These are phyloP conservation scores for Trichacis sp. DNA, from an alignment of 2,888 invertebrate species.

Conservation along the genomic window DNA sequence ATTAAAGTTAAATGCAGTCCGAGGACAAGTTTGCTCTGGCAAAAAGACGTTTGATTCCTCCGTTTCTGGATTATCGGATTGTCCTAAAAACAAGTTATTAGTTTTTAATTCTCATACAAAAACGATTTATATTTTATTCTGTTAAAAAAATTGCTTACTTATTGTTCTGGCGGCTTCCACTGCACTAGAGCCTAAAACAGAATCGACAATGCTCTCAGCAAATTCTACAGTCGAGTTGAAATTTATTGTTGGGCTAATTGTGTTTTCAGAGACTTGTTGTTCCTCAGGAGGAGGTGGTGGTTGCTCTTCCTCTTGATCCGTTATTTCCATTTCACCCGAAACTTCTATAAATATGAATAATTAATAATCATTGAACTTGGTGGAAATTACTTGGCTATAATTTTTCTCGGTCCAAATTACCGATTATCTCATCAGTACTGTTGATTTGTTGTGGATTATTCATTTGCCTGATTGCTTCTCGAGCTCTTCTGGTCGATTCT, in stretches of 20 bases:
- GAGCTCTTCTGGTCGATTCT: constrained; percentile 46
- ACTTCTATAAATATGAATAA: constrained; percentile 47
- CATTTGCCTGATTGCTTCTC: constrained; percentile 55
- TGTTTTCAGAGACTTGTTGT: constrained; percentile 47
- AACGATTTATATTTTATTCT: no score
- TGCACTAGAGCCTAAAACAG: constrained; percentile 63
- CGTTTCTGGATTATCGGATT: background rate
- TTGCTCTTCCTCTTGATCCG: constrained; percentile 63
- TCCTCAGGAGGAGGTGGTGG: constrained; percentile 54
- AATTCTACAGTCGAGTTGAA: constrained; percentile 60
- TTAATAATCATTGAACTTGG: background rate
- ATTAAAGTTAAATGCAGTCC: constrained; percentile 52
- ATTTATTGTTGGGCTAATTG: constrained; percentile 54
- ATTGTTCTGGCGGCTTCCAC: constrained; percentile 56
- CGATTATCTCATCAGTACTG: constrained; percentile 59
- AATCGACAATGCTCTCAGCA: constrained; percentile 69
- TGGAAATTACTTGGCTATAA: no score
- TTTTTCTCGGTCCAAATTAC: constrained; percentile 39
- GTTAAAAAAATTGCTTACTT: no score
- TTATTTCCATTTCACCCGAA: constrained; percentile 66
- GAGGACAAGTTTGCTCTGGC: constrained; percentile 37
- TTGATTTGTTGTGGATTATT: constrained; percentile 46
- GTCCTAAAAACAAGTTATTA: no score
- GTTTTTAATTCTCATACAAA: no score
- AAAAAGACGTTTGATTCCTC: constrained; percentile 40